Base-by-base conservation (phyloP, 2,113 vertebrate genomes). In the Lamprologus speciosus region DNA sequence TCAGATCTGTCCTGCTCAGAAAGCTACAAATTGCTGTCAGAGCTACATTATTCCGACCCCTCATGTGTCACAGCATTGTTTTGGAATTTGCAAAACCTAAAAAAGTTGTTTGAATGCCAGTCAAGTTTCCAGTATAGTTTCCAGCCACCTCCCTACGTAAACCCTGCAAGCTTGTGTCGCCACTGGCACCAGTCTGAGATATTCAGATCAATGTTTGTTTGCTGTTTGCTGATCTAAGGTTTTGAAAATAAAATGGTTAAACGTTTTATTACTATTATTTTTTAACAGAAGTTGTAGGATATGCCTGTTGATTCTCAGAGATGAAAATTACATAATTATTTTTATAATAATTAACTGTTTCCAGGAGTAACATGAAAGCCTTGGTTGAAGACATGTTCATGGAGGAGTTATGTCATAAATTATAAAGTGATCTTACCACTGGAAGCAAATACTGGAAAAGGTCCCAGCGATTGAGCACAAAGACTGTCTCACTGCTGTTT, bases 51-150 rank as follows among this genome's bases (percentile, higher is more conserved):
- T 45, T 73, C 68, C 1, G 8, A 10, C 37, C 21, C 37, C 21
- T 70, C 65, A 3, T 6, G 19, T 42, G 2, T 4, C 65, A 42
- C 65, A 16, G 13, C 11, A 16, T 14, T 70, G 65, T 42, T 5
- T 4, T 40, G n/a, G 13, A 42, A 42, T 8, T 70, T 37, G 13
- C 37, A 16, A 70, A 70, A 45, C 65, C 35, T 70, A 42, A 70
- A 70, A 70, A 70, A 16, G 13, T 6, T 63, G 16, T 63, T 70
- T 70, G 65, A 70, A 73, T 42, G 21, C 3, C 35, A 7, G 13
- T 26, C 0, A 4, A 42, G 5, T 73, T 42, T 70, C 8, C n/a
- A 42, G 1, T 6, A 2, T 2, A 57, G 23, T 57, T 57, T 57
- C 23, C 23, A 57, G 55, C 3, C 23, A 57, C 55, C 55, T 5